A percentile compares a stretch with the other conserved stretches of the same genome.
These are phyloP conservation scores for Drosophila micromelanica DNA, from an alignment of 1,140 invertebrate genomes.

Conservation along the genomic window DNA sequence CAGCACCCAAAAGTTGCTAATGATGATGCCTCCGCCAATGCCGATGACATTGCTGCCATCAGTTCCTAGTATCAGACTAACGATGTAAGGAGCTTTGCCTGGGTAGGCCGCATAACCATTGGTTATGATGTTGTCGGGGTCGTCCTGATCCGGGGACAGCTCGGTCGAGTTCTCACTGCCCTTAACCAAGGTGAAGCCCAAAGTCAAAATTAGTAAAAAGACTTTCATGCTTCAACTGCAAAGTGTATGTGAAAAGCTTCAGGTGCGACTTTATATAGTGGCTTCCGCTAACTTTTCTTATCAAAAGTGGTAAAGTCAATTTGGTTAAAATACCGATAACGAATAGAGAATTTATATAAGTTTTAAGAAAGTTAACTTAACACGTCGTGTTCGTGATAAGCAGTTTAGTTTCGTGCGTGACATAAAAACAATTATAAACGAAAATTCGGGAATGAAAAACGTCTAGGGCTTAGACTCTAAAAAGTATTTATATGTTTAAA, in stretches of 20 bases:
- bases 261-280: too few relatives aligned
- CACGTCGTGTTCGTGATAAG: too few relatives aligned
- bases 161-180: neutral
- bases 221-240: too few relatives aligned
- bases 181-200: too few relatives aligned
- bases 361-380: neutral
- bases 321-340: neutral
- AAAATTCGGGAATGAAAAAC: too few relatives aligned
- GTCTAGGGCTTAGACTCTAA: too few relatives aligned
- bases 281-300: neutral
- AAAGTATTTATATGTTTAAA: too few relatives aligned
- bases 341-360: neutral
- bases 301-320: neutral
- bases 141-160: neutral
- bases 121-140: conserved; percentile 48
- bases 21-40: conserved; percentile 86
- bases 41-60: conserved; percentile 51
- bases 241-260: too few relatives aligned
- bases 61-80: conserved; percentile 77
- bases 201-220: too few relatives aligned
- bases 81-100: conserved; percentile 85
- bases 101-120: conserved; percentile 57
- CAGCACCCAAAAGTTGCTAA: conserved; percentile 64
- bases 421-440: too few relatives aligned
- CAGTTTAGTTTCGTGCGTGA: too few relatives aligned